Evolutionary conservation across 2,888 invertebrate genomes (phyloP).

Genomic region (Trachelus iudaicus): DNA sequence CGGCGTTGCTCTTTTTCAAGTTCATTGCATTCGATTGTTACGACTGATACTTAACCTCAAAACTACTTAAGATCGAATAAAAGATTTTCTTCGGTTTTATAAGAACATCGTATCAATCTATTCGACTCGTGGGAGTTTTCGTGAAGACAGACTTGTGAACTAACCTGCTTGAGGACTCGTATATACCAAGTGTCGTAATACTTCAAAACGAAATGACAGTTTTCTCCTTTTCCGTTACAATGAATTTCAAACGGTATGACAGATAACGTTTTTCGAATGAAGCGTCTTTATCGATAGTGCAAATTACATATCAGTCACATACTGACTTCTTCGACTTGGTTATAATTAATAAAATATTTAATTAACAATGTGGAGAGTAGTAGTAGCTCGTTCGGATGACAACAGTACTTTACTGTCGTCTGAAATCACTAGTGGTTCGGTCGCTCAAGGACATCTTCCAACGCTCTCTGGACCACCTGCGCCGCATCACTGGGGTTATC

Average conservation of each 20-base stretch:
- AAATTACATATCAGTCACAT: neutral
- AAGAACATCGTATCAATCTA: neutral
- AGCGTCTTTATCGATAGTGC: neutral
- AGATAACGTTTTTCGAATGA: neutral
- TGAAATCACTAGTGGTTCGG: slow-evolving; percentile 50
- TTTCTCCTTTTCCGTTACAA: neutral
- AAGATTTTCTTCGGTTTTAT: neutral
- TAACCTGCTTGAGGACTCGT: neutral
- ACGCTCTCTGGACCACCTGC: slow-evolving; percentile 40
- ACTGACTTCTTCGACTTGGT: neutral
- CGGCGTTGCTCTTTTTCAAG: neutral
- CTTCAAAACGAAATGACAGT: neutral
- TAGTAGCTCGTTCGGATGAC: slow-evolving; percentile 61
- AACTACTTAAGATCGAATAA: neutral
- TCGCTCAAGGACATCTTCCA: slow-evolving; percentile 36
- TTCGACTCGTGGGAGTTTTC: neutral
- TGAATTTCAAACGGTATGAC: neutral
- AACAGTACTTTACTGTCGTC: slow-evolving; percentile 60
- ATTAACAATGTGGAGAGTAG: slow-evolving; percentile 59
- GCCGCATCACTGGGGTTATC: slow-evolving; percentile 48
- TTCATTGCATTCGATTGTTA: neutral
- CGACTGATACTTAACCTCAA: neutral
- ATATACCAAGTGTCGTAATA: neutral
- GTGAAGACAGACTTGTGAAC: neutral
- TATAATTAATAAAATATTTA: neutral